These are phyloP conservation scores for Stegophylla sp. DNA, from an alignment of 2,888 invertebrate genomes.

Conservation along the genomic window DNA sequence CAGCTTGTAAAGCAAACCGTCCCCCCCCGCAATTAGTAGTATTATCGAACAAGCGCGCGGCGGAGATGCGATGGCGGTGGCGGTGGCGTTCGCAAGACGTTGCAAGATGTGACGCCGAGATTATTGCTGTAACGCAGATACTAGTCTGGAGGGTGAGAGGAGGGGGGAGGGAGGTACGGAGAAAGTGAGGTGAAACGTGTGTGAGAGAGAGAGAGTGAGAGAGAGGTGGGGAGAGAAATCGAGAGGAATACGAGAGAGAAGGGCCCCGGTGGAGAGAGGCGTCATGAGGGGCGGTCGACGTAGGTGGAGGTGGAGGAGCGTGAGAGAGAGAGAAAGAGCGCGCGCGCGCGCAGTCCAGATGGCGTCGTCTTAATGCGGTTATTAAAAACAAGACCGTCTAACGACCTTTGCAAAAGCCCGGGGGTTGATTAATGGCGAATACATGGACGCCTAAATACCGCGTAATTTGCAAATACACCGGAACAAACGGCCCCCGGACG, in stretches of 20 bases:
- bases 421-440: conserved; percentile 65
- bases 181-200: not conserved
- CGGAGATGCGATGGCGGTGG: not conserved
- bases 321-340: too few relatives aligned
- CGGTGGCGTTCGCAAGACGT: conserved; percentile 45
- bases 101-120: conserved; percentile 57
- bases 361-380: conserved; percentile 59
- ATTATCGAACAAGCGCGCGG: conserved; percentile 55
- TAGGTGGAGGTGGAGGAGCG: not conserved
- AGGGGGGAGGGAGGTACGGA: not conserved
- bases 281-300: not conserved
- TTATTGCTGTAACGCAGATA: conserved; percentile 50
- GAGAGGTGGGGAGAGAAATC: not conserved
- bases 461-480: conserved; percentile 62
- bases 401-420: conserved; percentile 60
- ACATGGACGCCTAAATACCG: conserved; percentile 63
- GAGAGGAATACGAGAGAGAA: not conserved
- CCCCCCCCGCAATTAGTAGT: conserved; percentile 52
- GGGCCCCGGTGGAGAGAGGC: not conserved
- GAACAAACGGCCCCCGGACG: conserved; percentile 59
- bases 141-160: not conserved
- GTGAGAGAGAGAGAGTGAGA: not conserved
- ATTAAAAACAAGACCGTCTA: conserved; percentile 59
- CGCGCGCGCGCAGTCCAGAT: conserved; percentile 56
- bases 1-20: conserved; percentile 56